Evolutionary conservation across 1,140 invertebrate species (phyloP).

Genomic region (Bradynema listronoti): DNA sequence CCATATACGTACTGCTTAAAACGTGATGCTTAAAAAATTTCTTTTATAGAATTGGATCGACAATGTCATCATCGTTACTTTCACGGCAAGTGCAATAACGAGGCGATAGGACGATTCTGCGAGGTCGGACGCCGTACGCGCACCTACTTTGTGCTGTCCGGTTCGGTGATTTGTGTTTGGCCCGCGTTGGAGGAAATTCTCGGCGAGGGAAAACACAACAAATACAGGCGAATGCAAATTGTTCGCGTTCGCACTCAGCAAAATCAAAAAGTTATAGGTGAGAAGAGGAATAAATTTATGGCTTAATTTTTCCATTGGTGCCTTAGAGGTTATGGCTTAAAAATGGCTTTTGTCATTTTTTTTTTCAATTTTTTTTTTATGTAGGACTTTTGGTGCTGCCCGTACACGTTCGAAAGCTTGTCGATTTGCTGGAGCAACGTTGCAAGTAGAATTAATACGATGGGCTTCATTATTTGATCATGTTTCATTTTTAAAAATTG

Average conservation of each 20-base stretch:
- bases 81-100: slow-evolving; percentile 76
- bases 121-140: slow-evolving; percentile 82
- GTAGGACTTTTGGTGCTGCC: slow-evolving; percentile 47
- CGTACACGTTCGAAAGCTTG: slow-evolving; percentile 32
- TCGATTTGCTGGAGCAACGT: slow-evolving; percentile 34
- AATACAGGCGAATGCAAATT: slow-evolving; percentile 87
- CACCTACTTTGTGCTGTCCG: slow-evolving; percentile 84
- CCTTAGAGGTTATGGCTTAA: neutral
- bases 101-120: slow-evolving; percentile 72
- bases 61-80: slow-evolving; percentile 51
- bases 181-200: slow-evolving; percentile 75
- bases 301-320: neutral
- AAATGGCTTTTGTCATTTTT: neutral
- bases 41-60: slow-evolving; percentile 25
- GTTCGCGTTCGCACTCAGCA: slow-evolving; percentile 79
- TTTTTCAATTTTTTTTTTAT: neutral
- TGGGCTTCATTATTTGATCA: too few relatives aligned
- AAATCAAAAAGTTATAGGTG: slow-evolving; percentile 75
- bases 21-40: slow-evolving; percentile 76
- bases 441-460: too few relatives aligned
- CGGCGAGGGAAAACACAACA: slow-evolving; percentile 49
- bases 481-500: too few relatives aligned
- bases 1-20: too few relatives aligned
- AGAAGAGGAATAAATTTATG: too few relatives aligned
- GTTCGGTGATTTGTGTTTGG: slow-evolving; percentile 90